These are phyloP conservation scores for Crypturellus tataupa DNA, from an alignment of 2,797 vertebrate genomes.

Conservation along the genomic window DNA sequence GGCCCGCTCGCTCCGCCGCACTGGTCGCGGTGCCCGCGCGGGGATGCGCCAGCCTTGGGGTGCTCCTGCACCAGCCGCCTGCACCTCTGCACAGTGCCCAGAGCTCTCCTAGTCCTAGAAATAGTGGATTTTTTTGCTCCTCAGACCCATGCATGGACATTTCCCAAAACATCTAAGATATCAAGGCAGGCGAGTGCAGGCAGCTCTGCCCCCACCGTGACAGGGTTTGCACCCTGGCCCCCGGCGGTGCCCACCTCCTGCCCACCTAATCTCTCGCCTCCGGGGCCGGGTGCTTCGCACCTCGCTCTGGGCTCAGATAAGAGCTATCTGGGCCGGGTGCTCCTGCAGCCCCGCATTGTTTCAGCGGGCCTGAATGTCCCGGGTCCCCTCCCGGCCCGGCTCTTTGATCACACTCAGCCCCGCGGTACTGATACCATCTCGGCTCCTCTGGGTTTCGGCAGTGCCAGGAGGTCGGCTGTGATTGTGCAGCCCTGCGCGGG, in stretches of 20 bases:
- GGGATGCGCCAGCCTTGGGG: fast-evolving
- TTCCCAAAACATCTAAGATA: not conserved
- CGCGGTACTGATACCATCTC: constrained; percentile 53
- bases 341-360: constrained; percentile 25
- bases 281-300: constrained; percentile 36
- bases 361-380: not conserved
- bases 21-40: too few species aligned
- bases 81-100: not conserved
- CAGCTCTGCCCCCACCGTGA: too few species aligned
- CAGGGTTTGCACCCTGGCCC: not conserved
- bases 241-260: not conserved
- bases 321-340: not conserved
- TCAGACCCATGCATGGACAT: not conserved
- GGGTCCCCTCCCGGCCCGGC: not conserved
- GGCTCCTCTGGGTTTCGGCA: constrained; percentile 42
- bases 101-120: not conserved
- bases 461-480: constrained; percentile 10
- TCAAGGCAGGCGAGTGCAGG: not conserved
- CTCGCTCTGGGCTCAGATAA: constrained; percentile 24
- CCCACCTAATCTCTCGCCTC: not conserved
- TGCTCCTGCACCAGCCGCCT: not conserved
- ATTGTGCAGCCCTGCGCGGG: not conserved
- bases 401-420: constrained; percentile 53
- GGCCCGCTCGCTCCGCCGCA: not conserved
- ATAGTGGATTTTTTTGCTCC: not conserved